Base-by-base conservation (phyloP, 2,888 invertebrate species). In the Stramonita haemastoma region DNA sequence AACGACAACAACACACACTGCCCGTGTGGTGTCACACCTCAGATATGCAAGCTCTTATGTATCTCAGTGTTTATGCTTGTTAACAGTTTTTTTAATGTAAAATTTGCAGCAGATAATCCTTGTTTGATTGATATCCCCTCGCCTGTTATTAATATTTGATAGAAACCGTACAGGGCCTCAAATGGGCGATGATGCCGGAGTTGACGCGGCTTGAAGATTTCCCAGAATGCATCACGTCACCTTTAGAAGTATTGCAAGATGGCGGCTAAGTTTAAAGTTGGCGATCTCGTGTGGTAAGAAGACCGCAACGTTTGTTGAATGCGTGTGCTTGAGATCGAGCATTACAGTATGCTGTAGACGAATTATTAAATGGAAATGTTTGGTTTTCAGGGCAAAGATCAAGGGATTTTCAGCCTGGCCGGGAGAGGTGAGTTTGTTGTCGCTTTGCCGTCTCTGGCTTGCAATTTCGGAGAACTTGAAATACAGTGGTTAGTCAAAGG, bases 331-430 rank as follows among this genome's bases (percentile, higher is more conserved):
- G 46, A 83, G 46, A 83, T 83, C 81, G 81, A 29, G 26, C 11
- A 6, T 19, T 19, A 46, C 26, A 46, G 6, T 13, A 46, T 26
- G 46, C 13, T 46, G 26, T 26, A 46, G 26, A 29, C 46, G 26
- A 26, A 83, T 36, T 36, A 83, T 29, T 46, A 83, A 57, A 60
- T 57, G 60, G 4, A 11, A 26, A 95, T 94, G 94, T 93, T 97
- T 97, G 93, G 79, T 34, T 90, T 91, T 77, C 97, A 99, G 99
- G 99, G 98, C 99, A 90, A 99, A 98, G 97, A 98, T 99, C 98
- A 99, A 98, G 97, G 98, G 98, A 94, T 99, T 98, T 97, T 98
- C 98, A 93, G 98, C 98, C 92, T 99, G 99, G 99, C 99, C 99
- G 92, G 98, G 98, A 96, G 98, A 98, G 97, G 98, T 99, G 97